Evolutionary conservation across 92 coral and sea anemone species (phyloP), one percentile per base, ranked within the genome.

Genomic region (Pocillopora meandrina): DNA sequence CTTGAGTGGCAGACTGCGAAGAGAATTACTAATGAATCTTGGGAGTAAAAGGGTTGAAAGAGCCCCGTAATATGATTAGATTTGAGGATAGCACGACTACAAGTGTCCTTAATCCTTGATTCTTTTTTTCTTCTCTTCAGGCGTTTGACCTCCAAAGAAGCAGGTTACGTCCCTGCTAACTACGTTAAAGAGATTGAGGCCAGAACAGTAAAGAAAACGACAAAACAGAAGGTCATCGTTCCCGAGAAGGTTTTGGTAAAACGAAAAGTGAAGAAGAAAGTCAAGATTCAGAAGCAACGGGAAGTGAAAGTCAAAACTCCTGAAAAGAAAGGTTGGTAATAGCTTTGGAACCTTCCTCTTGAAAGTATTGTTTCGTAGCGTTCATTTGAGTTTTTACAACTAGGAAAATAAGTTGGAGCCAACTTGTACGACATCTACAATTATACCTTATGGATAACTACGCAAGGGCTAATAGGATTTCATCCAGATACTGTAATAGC

Each of bases 141-240:
- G 86, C 95, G 98, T 16, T 90, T 90, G 81, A 94, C 88, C 11
- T 71, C 95, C 17, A 95, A 89, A 60, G 96, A 96, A 65, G 93
- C 94, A 70, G 98, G 98, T 59, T 96, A 92, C 82, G 98, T 95
- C 17, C 98, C 98, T 36, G 98, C 98, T 20, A 96, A 92, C 85
- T 96, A 96, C 77, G 89, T 96, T 42, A 92, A 90, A 63, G 98
- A 96, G 84, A 91, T 96, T 67, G 98, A 94, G 56, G 93, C 98
- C 18, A 88, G 95, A 75, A 66, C 90, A 18, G 93, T 96, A 26
- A 92, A 96, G 67, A 96, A 96, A 77, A 61, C 77, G 10, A 88
- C 94, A 23, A 96, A 94, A 84, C 95, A 94, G 82, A 96, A 86
- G 72, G 92, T 92, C 18, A 61, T 92, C 76, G 95, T 96, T 18